Evolutionary conservation across 2,888 invertebrate species (phyloP).

Genomic region (Pteria penguin): DNA sequence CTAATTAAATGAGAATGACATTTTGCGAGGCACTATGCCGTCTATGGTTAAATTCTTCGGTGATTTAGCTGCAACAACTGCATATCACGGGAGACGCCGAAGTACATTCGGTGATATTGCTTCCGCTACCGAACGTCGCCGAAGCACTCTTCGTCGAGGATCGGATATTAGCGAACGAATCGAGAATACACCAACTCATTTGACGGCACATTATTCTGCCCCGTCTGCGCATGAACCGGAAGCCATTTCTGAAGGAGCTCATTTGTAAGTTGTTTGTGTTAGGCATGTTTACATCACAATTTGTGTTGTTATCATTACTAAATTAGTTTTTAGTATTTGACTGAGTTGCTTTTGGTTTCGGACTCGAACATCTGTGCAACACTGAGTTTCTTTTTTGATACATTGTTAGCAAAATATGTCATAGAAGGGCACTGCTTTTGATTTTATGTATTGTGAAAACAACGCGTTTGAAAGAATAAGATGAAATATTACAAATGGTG

Average conservation of each 20-base stretch:
- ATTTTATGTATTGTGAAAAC: too few species aligned
- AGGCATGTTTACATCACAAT: too few species aligned
- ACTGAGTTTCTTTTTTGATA: too few species aligned
- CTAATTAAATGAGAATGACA: neutral
- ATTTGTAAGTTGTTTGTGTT: constrained; percentile 63
- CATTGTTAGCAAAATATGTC: too few species aligned
- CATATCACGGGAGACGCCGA: constrained; percentile 48
- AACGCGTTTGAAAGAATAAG: too few species aligned
- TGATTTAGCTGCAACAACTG: constrained; percentile 49
- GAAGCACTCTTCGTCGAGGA: constrained; percentile 63
- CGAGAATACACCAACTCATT: constrained; percentile 68
- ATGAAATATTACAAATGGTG: too few species aligned
- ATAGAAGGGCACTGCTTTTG: too few species aligned
- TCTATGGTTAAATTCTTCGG: constrained; percentile 46
- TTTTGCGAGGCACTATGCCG: constrained; percentile 25
- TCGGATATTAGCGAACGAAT: constrained; percentile 68
- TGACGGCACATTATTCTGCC: constrained; percentile 56
- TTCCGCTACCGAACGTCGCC: constrained; percentile 30
- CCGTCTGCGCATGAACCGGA: constrained; percentile 57
- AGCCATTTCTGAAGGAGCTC: constrained; percentile 41
- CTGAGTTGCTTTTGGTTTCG: too few species aligned
- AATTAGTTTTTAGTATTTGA: too few species aligned
- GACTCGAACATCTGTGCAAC: too few species aligned
- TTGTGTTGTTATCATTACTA: too few species aligned
- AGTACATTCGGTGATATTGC: constrained; percentile 40